Conservation (phyloP, 2,797 vertebrate genomes). For the Mus caroli region DNA sequence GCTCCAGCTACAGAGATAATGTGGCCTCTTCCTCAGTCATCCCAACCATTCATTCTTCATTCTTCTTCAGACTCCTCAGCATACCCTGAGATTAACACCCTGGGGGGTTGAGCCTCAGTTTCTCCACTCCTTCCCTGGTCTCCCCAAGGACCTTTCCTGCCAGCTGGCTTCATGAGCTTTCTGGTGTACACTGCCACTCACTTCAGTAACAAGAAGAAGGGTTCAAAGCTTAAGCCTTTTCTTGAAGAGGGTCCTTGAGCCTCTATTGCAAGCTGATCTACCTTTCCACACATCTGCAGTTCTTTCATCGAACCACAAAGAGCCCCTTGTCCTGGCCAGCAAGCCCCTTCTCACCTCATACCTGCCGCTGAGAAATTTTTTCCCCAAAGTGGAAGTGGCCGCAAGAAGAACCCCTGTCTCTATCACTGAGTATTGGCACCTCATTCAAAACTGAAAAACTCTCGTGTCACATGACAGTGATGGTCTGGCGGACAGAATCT, state of each 20-base stretch:
- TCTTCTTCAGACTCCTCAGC: neutral
- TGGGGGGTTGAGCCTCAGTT: neutral
- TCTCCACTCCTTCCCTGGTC: neutral
- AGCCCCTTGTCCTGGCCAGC: neutral
- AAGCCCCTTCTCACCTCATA: neutral
- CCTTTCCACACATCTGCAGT: neutral
- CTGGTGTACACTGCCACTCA: neutral
- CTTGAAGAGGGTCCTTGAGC: neutral
- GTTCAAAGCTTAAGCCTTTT: neutral
- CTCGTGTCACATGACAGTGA: neutral
- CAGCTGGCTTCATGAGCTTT: neutral
- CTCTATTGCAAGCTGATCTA: neutral
- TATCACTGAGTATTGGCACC: neutral
- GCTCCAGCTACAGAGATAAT: neutral
- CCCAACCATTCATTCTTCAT: rapidly evolving
- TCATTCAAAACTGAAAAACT: constrained; percentile 16
- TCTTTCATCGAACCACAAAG: neutral
- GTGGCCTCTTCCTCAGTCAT: neutral
- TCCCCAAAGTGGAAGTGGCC: neutral
- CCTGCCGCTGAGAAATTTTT: neutral
- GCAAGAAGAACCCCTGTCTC: neutral
- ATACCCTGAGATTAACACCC: neutral
- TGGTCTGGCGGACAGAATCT: neutral
- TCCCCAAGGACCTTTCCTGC: neutral
- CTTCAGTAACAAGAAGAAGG: neutral